These are phyloP conservation scores for Chrysomela aeneicollis DNA, from an alignment of 2,888 invertebrate genomes.

Conservation along the genomic window DNA sequence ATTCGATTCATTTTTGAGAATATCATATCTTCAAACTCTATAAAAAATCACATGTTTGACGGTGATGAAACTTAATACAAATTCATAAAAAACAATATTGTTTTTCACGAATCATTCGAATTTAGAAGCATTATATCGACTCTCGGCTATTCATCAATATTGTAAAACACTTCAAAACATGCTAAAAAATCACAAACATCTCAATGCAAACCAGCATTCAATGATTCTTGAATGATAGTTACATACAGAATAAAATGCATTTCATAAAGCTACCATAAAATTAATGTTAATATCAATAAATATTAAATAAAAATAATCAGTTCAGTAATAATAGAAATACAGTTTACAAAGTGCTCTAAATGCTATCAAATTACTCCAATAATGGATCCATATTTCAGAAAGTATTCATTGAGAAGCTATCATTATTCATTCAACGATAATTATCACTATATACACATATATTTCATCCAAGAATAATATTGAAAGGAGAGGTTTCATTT, in stretches of 20 bases:
- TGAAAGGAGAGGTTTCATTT: no score
- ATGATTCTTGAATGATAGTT: background rate
- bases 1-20: no score
- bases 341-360: slow-evolving; percentile 5
- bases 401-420: background rate
- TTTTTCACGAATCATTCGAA: background rate
- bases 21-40: no score
- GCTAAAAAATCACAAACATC: slow-evolving; percentile 11
- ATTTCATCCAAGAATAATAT: no score
- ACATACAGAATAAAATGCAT: background rate
- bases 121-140: background rate
- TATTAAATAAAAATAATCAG: slow-evolving; percentile 17
- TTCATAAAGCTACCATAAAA: slow-evolving; percentile 6
- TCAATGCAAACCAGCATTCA: background rate
- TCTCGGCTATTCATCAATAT: background rate
- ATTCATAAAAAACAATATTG: background rate
- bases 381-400: background rate
- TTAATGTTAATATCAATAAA: slow-evolving; percentile 19
- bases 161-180: slow-evolving; percentile 4
- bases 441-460: no score
- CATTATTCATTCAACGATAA: no score
- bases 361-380: background rate
- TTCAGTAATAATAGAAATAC: background rate
- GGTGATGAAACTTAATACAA: no score
- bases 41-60: no score